Evolutionary conservation across 2,113 vertebrate genomes (phyloP), one percentile per base, ranked within the genome.

Genomic region (Pluvialis apricaria): DNA sequence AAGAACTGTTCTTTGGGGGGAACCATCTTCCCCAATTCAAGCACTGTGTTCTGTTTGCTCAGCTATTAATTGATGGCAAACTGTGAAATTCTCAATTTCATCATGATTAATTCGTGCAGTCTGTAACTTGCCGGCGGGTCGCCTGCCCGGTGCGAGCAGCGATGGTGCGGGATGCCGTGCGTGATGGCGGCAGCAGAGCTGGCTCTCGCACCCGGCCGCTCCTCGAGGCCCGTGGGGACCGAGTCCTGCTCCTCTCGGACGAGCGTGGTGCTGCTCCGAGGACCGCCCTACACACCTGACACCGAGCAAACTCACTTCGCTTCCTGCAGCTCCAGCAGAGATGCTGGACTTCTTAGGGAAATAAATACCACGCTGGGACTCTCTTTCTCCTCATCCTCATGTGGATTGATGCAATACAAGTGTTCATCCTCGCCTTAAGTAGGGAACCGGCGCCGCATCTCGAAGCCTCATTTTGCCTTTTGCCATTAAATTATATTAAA

Each of bases 1-100:
- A 83, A 83, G 79, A 93, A 90, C 90, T 62, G 85, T 93, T 95
- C 92, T 96, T 96, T 60, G 60, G 93, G 85, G 93, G 94, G 51
- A 55, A 93, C 72, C 64, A 19, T 69, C 90, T 82, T 77, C 82
- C 79, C 92, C 79, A 36, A 10, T 7, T 70, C 86, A 61, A 64
- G 70, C 2, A 0, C 79, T 6, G 36, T 3, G 42, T 73, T 95
- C 82, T 83, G 55, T 95, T 90, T 96, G 90, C 90, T 94, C 52
- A 3, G 88, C 88, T 93, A n/a, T 86, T 94, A 92, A 86, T 77
- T 86, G 90, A 54, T 55, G 90, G 88, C 88, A 93, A 96, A 88
- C 94, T 75, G 88, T 69, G 85, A 78, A 86, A 75, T 60, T 15
- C 88, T 78, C n/a, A 0, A n/a, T 66, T 86, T 75, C 29, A 1